Base-by-base conservation (phyloP, 1,140 invertebrate species). In the Eumeta japonica region DNA sequence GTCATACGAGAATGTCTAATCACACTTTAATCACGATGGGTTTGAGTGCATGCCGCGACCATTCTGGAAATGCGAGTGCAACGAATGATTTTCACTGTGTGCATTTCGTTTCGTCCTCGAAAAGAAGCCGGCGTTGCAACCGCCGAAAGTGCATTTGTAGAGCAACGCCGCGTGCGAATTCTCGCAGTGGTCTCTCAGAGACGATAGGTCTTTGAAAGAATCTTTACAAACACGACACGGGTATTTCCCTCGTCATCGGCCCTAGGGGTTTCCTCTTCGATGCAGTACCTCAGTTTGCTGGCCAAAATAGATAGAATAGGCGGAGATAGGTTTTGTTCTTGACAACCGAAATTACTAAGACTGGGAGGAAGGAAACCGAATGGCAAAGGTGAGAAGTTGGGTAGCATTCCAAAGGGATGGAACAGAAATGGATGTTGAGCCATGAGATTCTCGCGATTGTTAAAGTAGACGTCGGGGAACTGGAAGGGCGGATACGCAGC, bases 111-210 rank as follows among this genome's bases (percentile, higher is more conserved):
- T 83, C 48, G 83, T 84, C 45, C 81, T 67, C 7, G 84, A 85
- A 32, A 83, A 81, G 66, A 88, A 89, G n/a, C 84, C 80, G 54
- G 85, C 82, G 14, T 77, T 78, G 62, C 87, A 88, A 10, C 84
- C 84, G 34, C 73, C 75, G 3, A 85, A 72, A 16, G 81, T 81
- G 65, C 86, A 88, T 36, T 79, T 70, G 51, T 82, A 83, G 67
- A 87, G 73, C 37, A 83, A 79, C 12, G 78, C 63, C 20, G 76
- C 54, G 55, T 90, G 87, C 20, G 78, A 64, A 79, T 82, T 75
- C 50, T 74, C 70, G 57, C 70, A 74, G 50, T 89, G 87, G 44
- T 83, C 77, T 53, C 85, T 85, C 33, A 88, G 65, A 11, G 77
- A 75, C 2, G 73, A 50, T 12, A 79, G 68, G 48, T 84, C 83